Evolutionary conservation across 2,113 vertebrate species (phyloP), one percentile per base, ranked within the genome.

Genomic region (Tor tambroides): DNA sequence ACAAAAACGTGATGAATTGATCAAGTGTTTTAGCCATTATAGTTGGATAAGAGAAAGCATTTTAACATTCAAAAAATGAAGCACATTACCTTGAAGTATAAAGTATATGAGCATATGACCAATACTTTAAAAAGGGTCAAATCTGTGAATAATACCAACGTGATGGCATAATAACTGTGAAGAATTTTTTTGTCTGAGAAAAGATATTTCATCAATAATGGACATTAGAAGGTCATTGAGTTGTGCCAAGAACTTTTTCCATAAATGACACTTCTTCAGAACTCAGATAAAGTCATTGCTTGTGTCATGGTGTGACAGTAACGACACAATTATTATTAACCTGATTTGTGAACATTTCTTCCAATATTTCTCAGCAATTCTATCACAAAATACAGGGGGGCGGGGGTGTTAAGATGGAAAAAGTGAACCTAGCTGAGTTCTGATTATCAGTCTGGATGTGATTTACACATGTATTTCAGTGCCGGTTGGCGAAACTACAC

Each of bases 401-500:
- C 10, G n/a, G 14, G 2, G 17, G 17, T 30, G 9, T 23, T n/a
- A n/a, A n/a, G n/a, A n/a, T n/a, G n/a, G n/a, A n/a, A n/a, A 8
- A 2, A 35, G 35, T 41, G 69, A 41, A 41, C 21, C 71, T 41
- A 12, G 19, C 10, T 43, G 71, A 74, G 2, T n/a, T 74, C 35
- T 71, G 67, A 72, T 72, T 23, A 26, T 76, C 72, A 15, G 72
- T 43, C 71, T 74, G 71, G 21, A 74, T 15, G 38, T n/a, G 71
- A 46, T 28, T 46, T 76, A 14, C n/a, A 12, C 23, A 76, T 46
- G 3, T 9, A 76, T 28, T 76, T 14, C 12, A 76, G 17, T 49
- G 71, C 10, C 8, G 5, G 41, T 4, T 26, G 26, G n/a, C 0
- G 2, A 28, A 76, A 76, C 14, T 26, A 17, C 38, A 76, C 23